phyloP scores from a whole-genome alignment of 2,797 vertebrate genomes.

The Catharus ustulatus region DNA sequence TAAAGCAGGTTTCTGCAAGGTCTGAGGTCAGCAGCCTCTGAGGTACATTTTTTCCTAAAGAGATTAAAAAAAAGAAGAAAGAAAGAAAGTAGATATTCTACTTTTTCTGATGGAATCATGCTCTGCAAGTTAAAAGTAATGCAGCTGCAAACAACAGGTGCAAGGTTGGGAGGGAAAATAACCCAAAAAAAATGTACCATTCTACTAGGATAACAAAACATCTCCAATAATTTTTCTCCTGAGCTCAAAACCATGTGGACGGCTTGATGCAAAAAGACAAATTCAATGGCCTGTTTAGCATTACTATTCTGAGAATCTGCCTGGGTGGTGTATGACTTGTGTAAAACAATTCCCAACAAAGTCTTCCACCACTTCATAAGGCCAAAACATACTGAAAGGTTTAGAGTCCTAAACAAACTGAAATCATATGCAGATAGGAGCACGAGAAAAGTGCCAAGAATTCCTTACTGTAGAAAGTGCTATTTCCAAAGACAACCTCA shows the following conservation, averaged over 20 bases:
- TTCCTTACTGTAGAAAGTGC: background rate
- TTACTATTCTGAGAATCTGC: background rate
- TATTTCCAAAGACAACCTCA: background rate
- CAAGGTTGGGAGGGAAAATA: background rate
- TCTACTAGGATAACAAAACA: background rate
- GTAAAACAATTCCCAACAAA: background rate
- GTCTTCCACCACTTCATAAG: background rate
- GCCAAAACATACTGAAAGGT: background rate
- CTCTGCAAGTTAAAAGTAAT: background rate
- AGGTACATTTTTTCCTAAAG: constrained; percentile 12
- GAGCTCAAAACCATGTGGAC: background rate
- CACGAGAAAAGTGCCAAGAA: background rate
- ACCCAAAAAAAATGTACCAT: background rate
- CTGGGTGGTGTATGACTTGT: fast-evolving
- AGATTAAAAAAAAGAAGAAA: background rate
- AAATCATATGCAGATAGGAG: background rate
- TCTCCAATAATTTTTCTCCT: background rate
- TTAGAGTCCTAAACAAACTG: background rate
- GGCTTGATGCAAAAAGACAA: background rate
- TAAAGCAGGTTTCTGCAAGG: background rate
- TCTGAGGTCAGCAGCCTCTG: background rate
- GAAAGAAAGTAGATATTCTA: background rate
- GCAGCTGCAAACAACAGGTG: background rate
- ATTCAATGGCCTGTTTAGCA: background rate
- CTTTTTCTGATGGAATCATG: background rate